Evolutionary conservation across 2,888 invertebrate species (phyloP).

Genomic region (Druceiella hillmani): DNA sequence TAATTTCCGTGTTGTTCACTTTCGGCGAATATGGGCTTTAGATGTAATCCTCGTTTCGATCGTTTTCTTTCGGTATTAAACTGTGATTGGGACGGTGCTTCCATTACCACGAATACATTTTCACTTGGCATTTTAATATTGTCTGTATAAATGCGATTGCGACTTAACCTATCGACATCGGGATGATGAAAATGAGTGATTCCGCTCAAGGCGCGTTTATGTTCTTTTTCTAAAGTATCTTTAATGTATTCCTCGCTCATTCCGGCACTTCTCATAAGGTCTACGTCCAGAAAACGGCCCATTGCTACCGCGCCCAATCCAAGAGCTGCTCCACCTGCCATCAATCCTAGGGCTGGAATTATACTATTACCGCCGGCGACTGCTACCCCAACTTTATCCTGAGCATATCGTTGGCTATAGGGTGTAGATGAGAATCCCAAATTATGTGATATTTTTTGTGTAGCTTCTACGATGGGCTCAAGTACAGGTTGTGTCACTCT

Average conservation of each 20-base stretch:
- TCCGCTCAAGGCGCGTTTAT: conserved; percentile 47
- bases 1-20: no score
- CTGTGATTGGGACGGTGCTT: conserved; percentile 31
- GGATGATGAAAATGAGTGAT: conserved; percentile 32
- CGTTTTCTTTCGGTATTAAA: conserved; percentile 5
- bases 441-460: conserved; percentile 74
- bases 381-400: conserved; percentile 61
- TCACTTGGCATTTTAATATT: conserved; percentile 52
- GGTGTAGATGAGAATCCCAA: conserved; percentile 55
- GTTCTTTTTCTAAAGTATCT: conserved; percentile 48
- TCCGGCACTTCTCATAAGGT: conserved; percentile 53
- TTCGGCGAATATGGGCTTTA: no score
- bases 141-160: conserved; percentile 42
- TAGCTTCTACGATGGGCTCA: conserved; percentile 71
- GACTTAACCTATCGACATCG: conserved; percentile 35
- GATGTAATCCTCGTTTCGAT: conserved; percentile 6
- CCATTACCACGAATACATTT: conserved; percentile 48
- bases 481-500: conserved; percentile 59
- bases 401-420: conserved; percentile 44
- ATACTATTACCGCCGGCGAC: conserved; percentile 55
- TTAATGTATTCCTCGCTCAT: conserved; percentile 34
- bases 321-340: conserved; percentile 78
- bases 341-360: conserved; percentile 68
- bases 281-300: conserved; percentile 63
- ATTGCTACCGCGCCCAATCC: conserved; percentile 78